Percentiles rank a stretch among this genome's conserved stretches.
Conservation (phyloP, 2,888 invertebrate genomes). For the Limnephilus lunatus region DNA sequence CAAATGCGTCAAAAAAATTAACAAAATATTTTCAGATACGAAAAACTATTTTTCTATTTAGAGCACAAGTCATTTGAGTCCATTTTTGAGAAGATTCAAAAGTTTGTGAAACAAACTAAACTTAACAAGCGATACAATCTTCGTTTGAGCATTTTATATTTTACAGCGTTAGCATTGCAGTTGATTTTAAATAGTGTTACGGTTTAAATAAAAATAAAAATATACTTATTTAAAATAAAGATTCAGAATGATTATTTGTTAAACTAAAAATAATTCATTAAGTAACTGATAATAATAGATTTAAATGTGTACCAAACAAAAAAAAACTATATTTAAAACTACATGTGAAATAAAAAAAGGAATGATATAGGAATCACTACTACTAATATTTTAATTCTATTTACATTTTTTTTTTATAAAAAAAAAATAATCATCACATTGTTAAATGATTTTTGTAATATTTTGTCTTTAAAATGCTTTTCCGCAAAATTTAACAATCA, state of each 20-base stretch:
- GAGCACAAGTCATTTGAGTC: conserved; percentile 8
- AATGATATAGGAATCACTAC: background rate
- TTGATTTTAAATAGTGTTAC: background rate
- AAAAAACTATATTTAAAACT: background rate
- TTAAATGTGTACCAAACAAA: background rate
- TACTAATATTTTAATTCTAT: background rate
- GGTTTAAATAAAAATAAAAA: background rate
- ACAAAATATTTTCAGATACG: background rate
- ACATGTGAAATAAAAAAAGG: background rate
- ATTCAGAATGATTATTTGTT: background rate
- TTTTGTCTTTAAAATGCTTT: background rate
- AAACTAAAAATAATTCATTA: background rate
- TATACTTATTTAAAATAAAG: background rate
- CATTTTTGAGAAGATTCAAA: conserved; percentile 15
- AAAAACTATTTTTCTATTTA: background rate
- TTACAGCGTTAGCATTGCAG: background rate
- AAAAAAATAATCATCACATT: background rate
- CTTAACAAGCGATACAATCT: background rate
- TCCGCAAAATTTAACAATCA: background rate
- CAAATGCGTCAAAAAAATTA: background rate
- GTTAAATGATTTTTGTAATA: background rate
- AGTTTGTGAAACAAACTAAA: background rate
- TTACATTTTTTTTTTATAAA: background rate
- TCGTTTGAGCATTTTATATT: background rate
- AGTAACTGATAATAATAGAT: background rate